Conservation (phyloP, 2,888 invertebrate genomes). For the Mallateleia sp. region DNA sequence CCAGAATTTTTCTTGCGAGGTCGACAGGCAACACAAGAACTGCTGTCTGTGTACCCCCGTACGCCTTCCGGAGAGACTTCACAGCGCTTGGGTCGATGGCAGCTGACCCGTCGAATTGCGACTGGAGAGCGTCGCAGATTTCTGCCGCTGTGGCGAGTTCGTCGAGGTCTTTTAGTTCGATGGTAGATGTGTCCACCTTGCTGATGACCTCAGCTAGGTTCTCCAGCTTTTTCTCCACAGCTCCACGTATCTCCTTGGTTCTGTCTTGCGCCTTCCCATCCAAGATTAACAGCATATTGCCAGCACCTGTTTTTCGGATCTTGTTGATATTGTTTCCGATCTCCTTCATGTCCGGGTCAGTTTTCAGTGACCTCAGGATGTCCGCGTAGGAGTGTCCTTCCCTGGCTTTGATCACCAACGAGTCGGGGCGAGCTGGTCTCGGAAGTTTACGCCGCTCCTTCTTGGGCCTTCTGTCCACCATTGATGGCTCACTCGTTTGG, state of each 20-base stretch:
- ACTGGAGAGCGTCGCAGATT: constrained; percentile 10
- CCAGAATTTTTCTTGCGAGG: background rate
- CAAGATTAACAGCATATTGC: too few relatives aligned
- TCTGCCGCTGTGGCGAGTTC: constrained; percentile 61
- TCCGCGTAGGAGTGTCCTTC: too few relatives aligned
- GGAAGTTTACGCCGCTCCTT: too few relatives aligned
- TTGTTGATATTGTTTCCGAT: background rate
- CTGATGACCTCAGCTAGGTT: constrained; percentile 8
- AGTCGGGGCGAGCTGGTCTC: too few relatives aligned
- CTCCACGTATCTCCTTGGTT: too few relatives aligned
- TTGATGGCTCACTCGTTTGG: too few relatives aligned
- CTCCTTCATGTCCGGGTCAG: background rate
- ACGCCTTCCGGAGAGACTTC: constrained; percentile 33
- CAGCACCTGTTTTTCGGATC: background rate
- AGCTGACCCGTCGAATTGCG: background rate
- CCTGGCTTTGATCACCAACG: too few relatives aligned
- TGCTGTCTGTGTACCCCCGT: constrained; percentile 48
- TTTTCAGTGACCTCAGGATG: constrained; percentile 19
- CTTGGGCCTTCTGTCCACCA: too few relatives aligned
- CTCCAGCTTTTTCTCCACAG: too few relatives aligned
- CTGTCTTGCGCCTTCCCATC: too few relatives aligned
- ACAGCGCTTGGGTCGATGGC: background rate
- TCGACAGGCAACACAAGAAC: constrained; percentile 20
- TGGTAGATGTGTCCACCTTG: background rate
- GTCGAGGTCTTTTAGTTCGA: constrained; percentile 65